Evolutionary conservation across 2,888 invertebrate genomes (phyloP).

Genomic region (Pachydiplax longipennis): DNA sequence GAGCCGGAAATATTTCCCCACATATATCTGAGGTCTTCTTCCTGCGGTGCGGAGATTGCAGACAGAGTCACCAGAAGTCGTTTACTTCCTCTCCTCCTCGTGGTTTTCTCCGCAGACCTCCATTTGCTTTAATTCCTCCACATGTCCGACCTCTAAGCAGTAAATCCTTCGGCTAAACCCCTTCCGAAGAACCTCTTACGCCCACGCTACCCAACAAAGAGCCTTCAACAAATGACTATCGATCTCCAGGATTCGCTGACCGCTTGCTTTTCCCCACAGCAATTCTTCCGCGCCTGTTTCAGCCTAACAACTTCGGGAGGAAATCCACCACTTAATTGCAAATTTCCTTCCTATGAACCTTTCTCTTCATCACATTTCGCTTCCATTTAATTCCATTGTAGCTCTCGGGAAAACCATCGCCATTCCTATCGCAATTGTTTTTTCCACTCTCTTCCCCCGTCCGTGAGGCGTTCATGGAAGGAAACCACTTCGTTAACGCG

Average conservation of each 20-base stretch:
- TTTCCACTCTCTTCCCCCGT: background rate
- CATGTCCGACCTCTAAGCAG: background rate
- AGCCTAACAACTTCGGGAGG: background rate
- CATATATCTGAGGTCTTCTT: background rate
- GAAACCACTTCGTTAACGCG: background rate
- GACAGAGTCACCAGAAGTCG: background rate
- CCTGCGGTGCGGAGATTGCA: background rate
- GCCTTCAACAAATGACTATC: slow-evolving; percentile 29
- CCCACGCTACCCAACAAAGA: background rate
- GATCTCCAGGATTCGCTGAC: background rate
- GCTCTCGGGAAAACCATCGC: background rate
- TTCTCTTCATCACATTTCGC: background rate
- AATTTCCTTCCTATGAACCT: background rate
- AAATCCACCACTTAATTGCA: background rate
- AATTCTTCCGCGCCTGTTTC: background rate
- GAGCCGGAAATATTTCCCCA: background rate
- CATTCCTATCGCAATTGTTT: background rate
- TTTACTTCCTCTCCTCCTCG: background rate
- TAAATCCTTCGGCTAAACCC: background rate
- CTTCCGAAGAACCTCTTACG: background rate
- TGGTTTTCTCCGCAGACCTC: background rate
- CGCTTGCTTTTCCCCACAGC: background rate
- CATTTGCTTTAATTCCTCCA: background rate
- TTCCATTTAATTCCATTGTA: background rate
- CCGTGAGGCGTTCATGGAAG: background rate